Evolutionary conservation across 2,888 invertebrate genomes (phyloP), one percentile per base, ranked within the genome.

Genomic region (Pollenia angustigena): DNA sequence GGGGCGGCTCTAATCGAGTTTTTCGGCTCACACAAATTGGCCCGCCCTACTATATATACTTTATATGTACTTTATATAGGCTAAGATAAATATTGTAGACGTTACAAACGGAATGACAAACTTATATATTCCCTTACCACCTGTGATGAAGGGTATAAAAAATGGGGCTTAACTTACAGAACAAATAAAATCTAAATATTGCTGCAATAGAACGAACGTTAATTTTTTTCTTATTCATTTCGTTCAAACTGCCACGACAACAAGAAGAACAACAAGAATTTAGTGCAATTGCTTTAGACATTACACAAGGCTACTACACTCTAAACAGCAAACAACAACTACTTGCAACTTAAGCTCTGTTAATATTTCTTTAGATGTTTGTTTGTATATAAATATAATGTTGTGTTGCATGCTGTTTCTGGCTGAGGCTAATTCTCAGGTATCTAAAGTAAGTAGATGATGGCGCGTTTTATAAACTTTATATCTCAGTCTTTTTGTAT

Each of bases 251-350:
- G 60, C 16, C 18, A 69, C 71, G 48, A 58, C 14, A 81, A 75
- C 50, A 62, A 54, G 14, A 62, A 23, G 7, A 68, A 50, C 46
- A 50, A 23, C 23, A 2, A 23, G 23, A 84, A 84, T 78, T 87
- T 54, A 87, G 58, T 62, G 84, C 84, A 87, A 87, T 87, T 87
- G 84, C 87, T 79, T 81, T 84, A 62, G 87, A 87, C 86, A 64
- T 83, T 80, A 80, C 60, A 80, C 87, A 81, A 72, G 60, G 81
- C 84, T 87, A 81, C 87, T 62, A 74, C 58, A 16, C 76, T 44
- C 75, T 72, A 44, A 48, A 18, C 44, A 48, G n/a, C 64, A 60
- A 48, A 23, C 64, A 60, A 11, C 66, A 16, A 66, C 50, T 54
- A 82, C 0, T 32, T 32, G 32, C 32, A 32, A 32, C 18, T 60